Conservation (phyloP, 2,113 vertebrate genomes). For the Turnix velox region DNA sequence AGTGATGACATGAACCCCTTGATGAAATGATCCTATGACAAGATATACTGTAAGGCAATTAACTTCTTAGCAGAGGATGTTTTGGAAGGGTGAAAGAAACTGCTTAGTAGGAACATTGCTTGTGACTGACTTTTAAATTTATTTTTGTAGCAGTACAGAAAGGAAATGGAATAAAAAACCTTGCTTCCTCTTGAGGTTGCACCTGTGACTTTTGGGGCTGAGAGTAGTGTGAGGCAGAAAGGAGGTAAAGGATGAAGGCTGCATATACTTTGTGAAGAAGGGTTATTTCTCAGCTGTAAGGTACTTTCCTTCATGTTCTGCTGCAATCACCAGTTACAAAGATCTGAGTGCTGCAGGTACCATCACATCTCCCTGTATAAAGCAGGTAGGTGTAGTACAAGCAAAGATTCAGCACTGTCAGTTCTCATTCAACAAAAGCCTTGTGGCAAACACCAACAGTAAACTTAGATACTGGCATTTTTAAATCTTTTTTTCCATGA, state of each 20-base stretch:
- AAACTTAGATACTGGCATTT: background rate
- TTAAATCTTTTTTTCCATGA: background rate
- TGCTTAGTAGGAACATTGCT: background rate
- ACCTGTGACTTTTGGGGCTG: background rate
- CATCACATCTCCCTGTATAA: background rate
- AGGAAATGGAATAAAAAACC: background rate
- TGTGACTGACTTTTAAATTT: background rate
- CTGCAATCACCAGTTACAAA: background rate
- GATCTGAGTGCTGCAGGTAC: fast-evolving
- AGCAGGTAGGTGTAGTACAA: background rate
- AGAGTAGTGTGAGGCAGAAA: background rate
- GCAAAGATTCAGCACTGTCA: background rate
- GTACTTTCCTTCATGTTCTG: background rate
- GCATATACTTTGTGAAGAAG: background rate
- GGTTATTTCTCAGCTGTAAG: background rate
- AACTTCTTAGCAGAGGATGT: background rate
- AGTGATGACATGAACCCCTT: background rate
- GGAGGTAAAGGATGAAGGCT: background rate
- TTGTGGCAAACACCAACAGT: background rate
- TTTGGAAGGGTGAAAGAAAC: background rate
- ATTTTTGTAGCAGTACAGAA: background rate
- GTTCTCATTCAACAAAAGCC: background rate
- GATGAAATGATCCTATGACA: background rate
- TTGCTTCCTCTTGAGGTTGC: background rate
- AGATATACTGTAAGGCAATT: background rate